Percentiles rank a stretch among this genome's conserved stretches.
These are phyloP conservation scores for Gonatopus flavifemur DNA, from an alignment of 1,140 invertebrate genomes.

Conservation along the genomic window DNA sequence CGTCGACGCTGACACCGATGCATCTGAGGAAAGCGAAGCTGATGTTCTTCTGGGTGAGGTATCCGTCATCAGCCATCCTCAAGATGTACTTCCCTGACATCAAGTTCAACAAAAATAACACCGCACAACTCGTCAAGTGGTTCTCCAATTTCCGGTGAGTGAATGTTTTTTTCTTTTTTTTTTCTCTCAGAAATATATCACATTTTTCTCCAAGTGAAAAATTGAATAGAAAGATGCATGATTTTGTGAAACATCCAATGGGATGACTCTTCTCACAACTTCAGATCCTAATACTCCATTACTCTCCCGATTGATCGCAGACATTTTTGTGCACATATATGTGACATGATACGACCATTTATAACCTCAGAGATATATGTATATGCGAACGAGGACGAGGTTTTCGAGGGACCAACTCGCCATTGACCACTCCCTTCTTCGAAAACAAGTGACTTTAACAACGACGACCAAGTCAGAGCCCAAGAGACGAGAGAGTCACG, in stretches of 20 bases:
- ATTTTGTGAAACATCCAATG: no score
- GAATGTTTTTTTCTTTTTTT: not conserved
- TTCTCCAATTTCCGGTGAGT: constrained; percentile 99
- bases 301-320: not conserved
- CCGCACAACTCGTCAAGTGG: constrained; percentile 99
- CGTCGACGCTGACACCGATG: constrained; percentile 97
- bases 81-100: constrained; percentile 99
- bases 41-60: constrained; percentile 99
- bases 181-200: no score
- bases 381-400: constrained; percentile 53
- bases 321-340: constrained; percentile 15
- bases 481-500: constrained; percentile 51
- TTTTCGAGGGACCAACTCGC: constrained; percentile 45
- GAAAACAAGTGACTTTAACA: no score
- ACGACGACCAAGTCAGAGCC: constrained; percentile 52
- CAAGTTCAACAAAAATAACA: constrained; percentile 99
- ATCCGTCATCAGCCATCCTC: constrained; percentile 96
- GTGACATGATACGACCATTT: no score
- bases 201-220: not conserved
- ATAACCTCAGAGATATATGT: no score
- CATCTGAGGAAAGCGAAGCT: constrained; percentile 99
- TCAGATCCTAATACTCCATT: not conserved
- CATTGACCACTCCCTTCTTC: constrained; percentile 53
- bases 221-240: no score
- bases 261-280: no score